Evolutionary conservation across 2,797 vertebrate species (phyloP).

Genomic region (Enteromius argenteus): DNA sequence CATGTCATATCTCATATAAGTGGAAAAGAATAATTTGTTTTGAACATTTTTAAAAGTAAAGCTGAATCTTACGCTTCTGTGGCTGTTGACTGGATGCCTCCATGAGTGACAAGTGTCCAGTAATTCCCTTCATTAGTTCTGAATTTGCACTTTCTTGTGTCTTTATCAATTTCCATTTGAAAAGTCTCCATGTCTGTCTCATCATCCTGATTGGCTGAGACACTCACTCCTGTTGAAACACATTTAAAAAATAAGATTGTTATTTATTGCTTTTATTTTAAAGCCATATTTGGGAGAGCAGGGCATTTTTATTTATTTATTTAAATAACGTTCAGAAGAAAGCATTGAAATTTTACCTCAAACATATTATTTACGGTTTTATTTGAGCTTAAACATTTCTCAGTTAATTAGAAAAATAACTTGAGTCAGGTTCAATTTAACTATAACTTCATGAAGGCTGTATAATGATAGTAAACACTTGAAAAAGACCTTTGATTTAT

Average conservation of each 20-base stretch:
- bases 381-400: neutral
- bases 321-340: neutral
- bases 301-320: neutral
- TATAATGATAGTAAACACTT: neutral
- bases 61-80: constrained; percentile 85
- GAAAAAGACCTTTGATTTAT: neutral
- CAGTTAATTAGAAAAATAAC: neutral
- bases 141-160: constrained; percentile 90
- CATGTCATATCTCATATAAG: neutral
- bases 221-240: constrained; percentile 83
- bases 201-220: constrained; percentile 96
- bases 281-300: neutral
- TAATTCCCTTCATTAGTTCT: constrained; percentile 89
- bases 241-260: neutral
- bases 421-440: neutral
- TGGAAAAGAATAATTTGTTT: neutral
- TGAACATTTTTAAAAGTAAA: neutral
- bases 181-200: constrained; percentile 95
- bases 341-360: neutral
- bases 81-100: constrained; percentile 91
- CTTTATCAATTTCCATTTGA: constrained; percentile 94
- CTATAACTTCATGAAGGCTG: neutral
- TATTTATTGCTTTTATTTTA: neutral
- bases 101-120: constrained; percentile 93
- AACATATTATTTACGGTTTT: neutral